Percentiles rank a stretch among this genome's conserved stretches.
Conservation (phyloP, 2,797 vertebrate genomes). For the Valencia hispanica region DNA sequence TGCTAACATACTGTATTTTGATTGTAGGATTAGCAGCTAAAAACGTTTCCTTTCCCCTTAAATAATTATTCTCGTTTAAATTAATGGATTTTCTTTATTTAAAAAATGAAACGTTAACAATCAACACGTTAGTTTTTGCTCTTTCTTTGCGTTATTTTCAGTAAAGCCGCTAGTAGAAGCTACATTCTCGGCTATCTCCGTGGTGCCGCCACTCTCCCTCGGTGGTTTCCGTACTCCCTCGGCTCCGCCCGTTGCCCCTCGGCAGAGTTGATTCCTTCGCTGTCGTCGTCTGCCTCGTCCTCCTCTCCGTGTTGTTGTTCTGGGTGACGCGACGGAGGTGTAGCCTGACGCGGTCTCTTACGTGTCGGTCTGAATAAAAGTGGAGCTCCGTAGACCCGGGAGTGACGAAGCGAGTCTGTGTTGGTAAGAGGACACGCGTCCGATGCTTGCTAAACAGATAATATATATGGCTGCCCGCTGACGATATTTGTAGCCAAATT, state of each 20-base stretch:
- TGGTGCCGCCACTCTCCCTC: conserved; percentile 16
- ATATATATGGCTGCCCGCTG: conserved; percentile 68
- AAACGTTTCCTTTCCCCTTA: not conserved
- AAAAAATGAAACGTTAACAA: not conserved
- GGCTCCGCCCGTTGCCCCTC: conserved; percentile 59
- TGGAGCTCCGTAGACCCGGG: conserved; percentile 95
- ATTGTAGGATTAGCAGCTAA: no score
- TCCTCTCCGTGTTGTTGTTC: conserved; percentile 87
- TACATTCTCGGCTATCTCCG: conserved; percentile 59
- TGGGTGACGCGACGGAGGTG: conserved; percentile 99
- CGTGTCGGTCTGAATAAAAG: conserved; percentile 99
- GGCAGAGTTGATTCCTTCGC: conserved; percentile 69
- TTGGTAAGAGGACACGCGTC: conserved; percentile 97
- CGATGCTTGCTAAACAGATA: conserved; percentile 88
- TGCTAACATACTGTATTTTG: no score
- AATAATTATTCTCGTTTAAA: not conserved
- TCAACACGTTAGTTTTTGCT: not conserved
- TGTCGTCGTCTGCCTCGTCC: conserved; percentile 80
- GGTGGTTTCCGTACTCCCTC: conserved; percentile 54
- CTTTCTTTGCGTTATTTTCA: not conserved
- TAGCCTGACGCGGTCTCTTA: conserved; percentile 99
- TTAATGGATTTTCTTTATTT: not conserved
- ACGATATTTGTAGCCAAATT: conserved; percentile 64
- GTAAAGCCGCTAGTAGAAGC: not conserved
- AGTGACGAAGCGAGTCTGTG: conserved; percentile 98